phyloP scores from a whole-genome alignment of 2,797 vertebrate genomes.

The Huso huso region DNA sequence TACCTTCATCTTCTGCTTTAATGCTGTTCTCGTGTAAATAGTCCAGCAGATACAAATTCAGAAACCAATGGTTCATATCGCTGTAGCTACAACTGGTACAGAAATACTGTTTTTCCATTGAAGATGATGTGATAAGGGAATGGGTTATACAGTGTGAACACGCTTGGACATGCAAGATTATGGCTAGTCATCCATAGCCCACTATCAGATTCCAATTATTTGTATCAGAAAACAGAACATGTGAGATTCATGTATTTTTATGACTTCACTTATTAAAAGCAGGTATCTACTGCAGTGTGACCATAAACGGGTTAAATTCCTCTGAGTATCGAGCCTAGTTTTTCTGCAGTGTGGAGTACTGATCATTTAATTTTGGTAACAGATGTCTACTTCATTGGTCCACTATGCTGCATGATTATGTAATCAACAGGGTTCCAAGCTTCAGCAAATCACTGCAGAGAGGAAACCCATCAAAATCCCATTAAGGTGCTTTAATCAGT shows the following conservation, averaged over 20 bases:
- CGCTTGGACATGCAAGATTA: background rate
- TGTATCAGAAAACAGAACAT: slow-evolving; percentile 9
- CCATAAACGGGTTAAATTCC: slow-evolving; percentile 23
- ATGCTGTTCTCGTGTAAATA: too few species aligned
- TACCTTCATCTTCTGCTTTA: too few species aligned
- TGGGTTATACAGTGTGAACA: too few species aligned
- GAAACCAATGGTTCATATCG: too few species aligned
- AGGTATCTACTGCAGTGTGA: slow-evolving; percentile 17
- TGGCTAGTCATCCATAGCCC: background rate
- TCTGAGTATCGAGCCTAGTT: slow-evolving; percentile 19
- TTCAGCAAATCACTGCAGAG: slow-evolving; percentile 22
- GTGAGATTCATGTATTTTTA: slow-evolving; percentile 6
- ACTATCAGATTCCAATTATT: slow-evolving; percentile 5
- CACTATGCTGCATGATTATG: too few species aligned
- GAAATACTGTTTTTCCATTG: too few species aligned
- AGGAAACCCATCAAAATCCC: slow-evolving; percentile 46
- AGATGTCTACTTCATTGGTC: slow-evolving; percentile 37
- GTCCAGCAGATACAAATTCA: too few species aligned
- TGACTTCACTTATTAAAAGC: background rate
- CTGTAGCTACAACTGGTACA: too few species aligned
- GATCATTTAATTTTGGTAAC: slow-evolving; percentile 30
- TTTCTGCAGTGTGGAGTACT: slow-evolving; percentile 26
- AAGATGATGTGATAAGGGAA: too few species aligned
- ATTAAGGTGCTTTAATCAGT: slow-evolving; percentile 29
- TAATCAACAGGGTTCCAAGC: slow-evolving; percentile 21